phyloP scores from a whole-genome alignment of 2,113 vertebrate species.

The Gavialis gangeticus region DNA sequence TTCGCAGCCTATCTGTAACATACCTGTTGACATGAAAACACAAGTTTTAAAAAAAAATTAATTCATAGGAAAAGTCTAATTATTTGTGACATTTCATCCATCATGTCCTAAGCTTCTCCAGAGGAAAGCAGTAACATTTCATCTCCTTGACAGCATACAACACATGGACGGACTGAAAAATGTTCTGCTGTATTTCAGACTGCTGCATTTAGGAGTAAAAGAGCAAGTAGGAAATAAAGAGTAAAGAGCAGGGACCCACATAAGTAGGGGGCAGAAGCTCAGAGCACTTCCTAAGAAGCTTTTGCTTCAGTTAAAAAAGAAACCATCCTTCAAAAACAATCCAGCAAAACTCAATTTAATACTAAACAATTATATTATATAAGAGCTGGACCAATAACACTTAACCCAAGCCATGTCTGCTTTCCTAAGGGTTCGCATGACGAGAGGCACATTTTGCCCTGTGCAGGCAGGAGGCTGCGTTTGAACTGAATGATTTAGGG shows the following conservation, averaged over 20 bases:
- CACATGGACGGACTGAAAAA: slow-evolving; percentile 71
- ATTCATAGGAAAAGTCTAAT: slow-evolving; percentile 76
- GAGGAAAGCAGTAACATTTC: slow-evolving; percentile 73
- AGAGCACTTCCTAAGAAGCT: slow-evolving; percentile 63
- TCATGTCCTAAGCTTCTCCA: slow-evolving; percentile 74
- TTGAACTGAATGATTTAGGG: background rate
- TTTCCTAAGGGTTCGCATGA: background rate
- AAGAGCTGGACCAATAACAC: background rate
- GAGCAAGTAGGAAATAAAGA: slow-evolving; percentile 74
- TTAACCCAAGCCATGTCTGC: background rate
- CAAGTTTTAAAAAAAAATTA: slow-evolving; percentile 67
- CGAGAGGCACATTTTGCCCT: background rate
- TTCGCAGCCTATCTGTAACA: slow-evolving; percentile 56
- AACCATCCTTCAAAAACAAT: slow-evolving; percentile 51
- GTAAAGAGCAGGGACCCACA: slow-evolving; percentile 70
- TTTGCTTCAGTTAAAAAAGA: slow-evolving; percentile 48
- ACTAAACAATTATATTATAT: background rate
- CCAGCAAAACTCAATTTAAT: background rate
- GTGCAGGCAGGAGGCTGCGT: background rate
- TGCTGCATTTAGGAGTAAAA: slow-evolving; percentile 67
- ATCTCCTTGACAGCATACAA: slow-evolving; percentile 79
- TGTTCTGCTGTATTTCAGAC: slow-evolving; percentile 73
- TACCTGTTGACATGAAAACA: slow-evolving; percentile 70
- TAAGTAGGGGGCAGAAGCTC: slow-evolving; percentile 60
- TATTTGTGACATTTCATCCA: slow-evolving; percentile 79